Percentiles rank a stretch among this genome's conserved stretches.
phyloP scores from a whole-genome alignment of 2,113 vertebrate species.

The Solea senegalensis region DNA sequence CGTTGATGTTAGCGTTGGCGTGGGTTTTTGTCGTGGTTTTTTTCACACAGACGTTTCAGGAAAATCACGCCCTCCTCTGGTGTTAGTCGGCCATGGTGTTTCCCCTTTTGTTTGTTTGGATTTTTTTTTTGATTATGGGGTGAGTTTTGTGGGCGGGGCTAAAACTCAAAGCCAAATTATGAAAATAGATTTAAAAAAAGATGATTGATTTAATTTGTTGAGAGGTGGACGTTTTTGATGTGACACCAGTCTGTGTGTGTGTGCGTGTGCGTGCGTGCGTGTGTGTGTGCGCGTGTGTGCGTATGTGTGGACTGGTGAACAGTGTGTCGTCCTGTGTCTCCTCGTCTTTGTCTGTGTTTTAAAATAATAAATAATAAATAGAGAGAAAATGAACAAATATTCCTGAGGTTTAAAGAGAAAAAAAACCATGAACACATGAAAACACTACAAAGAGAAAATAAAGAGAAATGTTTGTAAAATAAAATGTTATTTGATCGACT shows the following conservation, averaged over 20 bases:
- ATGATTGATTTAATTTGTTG: conserved; percentile 34
- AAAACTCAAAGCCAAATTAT: conserved; percentile 84
- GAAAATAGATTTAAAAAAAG: conserved; percentile 34
- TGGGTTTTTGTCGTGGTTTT: background rate
- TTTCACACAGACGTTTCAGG: background rate
- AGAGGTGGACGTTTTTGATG: conserved; percentile 73
- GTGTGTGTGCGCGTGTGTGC: conserved; percentile 9
- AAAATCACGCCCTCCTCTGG: conserved; percentile 25
- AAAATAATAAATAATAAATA: too few species aligned
- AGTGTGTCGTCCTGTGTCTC: too few species aligned
- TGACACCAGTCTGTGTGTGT: conserved; percentile 32
- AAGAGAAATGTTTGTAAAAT: conserved; percentile 62
- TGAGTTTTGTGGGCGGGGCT: conserved; percentile 6
- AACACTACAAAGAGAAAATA: conserved; percentile 79
- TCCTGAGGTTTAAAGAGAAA: conserved; percentile 69
- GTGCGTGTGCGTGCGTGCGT: too few species aligned
- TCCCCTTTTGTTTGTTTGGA: conserved; percentile 33
- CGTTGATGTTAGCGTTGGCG: background rate
- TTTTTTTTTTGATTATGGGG: conserved; percentile 39
- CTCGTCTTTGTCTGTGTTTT: too few species aligned
- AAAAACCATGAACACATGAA: conserved; percentile 4
- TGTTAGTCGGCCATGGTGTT: conserved; percentile 44
- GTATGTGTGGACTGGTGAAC: conserved; percentile 16
- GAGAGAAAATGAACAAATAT: conserved; percentile 65
- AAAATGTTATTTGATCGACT: conserved; percentile 67